Evolutionary conservation across 2,797 vertebrate species (phyloP), one percentile per base, ranked within the genome.

Genomic region (Xenopus petersii): DNA sequence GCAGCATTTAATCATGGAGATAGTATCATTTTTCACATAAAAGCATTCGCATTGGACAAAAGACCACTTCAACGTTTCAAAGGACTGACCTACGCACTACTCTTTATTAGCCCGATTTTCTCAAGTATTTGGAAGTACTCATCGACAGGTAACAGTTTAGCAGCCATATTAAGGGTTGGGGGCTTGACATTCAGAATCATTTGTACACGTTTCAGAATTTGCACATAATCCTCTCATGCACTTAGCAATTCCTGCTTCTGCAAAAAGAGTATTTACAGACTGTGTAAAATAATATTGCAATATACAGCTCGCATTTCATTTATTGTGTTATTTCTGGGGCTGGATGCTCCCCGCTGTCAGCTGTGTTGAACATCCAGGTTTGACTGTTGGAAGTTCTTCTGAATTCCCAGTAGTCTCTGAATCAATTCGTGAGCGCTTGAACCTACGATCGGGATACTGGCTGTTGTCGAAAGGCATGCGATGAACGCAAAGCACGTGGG

Each of bases 381-480:
- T 88, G 78, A 76, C 81, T 46, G 83, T 69, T 60, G 73, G 75
- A n/a, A 83, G 80, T 2, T 95, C 93, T 64, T 94, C 92, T 0
- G 80, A 73, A 84, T 66, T 91, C 73, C 89, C 92, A 1, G 85
- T 77, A 46, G 85, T 75, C 48, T 96, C 92, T 0, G 86, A 87
- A 82, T 96, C 93, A 0, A 92, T 81, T 42, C 93, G 89, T 82
- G 94, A 95, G 80, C 94, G 94, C 79, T 97, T 98, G 90, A 98
- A 98, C 83, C 95, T 92, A 30, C 94, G 93, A 83, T 98, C 95
- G 0, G 96, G 95, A 72, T 96, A 97, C 87, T 93, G 94, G 87
- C 93, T 96, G 91, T 96, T 98, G 92, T 98, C 94, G n/a, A 97
- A 98, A 86, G 96, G 95, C 95, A 94, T 95, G 77, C 94, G 95